These are phyloP conservation scores for Pycnonotus jocosus DNA, from an alignment of 2,113 vertebrate genomes.

Conservation along the genomic window DNA sequence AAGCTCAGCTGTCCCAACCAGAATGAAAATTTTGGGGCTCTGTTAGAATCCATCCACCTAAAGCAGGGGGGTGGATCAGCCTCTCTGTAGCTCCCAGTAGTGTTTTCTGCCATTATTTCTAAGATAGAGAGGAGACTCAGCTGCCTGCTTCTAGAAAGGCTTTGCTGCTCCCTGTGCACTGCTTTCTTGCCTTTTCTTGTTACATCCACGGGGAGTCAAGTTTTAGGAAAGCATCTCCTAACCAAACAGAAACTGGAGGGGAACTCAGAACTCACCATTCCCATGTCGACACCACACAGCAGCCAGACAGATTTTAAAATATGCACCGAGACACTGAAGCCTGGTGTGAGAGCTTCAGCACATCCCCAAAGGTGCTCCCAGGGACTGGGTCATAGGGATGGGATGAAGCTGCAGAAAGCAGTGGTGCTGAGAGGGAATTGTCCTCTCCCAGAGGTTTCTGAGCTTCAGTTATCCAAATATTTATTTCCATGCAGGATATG, in stretches of 20 bases:
- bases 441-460: background rate
- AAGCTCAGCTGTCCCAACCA: background rate
- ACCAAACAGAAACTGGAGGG: background rate
- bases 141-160: background rate
- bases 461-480: background rate
- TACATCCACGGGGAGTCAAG: rapidly evolving
- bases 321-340: background rate
- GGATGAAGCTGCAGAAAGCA: background rate
- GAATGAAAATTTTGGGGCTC: background rate
- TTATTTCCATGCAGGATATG: background rate
- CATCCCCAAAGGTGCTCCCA: background rate
- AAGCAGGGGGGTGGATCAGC: background rate
- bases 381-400: background rate
- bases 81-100: background rate
- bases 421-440: background rate
- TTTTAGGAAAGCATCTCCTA: background rate
- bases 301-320: background rate
- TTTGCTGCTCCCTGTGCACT: background rate
- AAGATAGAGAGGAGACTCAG: background rate
- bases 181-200: background rate
- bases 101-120: background rate
- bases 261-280: background rate
- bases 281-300: background rate
- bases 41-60: background rate
- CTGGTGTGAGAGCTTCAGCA: background rate